These are phyloP conservation scores for Tenodera sinensis DNA, from an alignment of 2,888 invertebrate genomes.

Conservation along the genomic window DNA sequence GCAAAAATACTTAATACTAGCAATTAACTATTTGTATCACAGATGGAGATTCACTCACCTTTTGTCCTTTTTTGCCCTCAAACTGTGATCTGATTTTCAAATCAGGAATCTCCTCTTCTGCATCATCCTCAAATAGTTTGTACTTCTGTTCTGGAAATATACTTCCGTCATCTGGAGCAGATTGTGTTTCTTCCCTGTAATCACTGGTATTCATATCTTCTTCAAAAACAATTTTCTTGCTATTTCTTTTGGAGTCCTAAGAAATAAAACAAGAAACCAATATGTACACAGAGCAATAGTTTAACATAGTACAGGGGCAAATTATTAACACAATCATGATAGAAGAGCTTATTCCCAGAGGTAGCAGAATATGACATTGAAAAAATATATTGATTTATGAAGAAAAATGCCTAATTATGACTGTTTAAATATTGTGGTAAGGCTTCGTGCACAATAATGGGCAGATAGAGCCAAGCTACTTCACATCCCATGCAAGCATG, in stretches of 20 bases:
- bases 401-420: too few species aligned
- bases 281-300: too few species aligned
- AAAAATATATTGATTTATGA: too few species aligned
- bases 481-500: too few species aligned
- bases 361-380: too few species aligned
- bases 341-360: too few species aligned
- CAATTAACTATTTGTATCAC: too few species aligned
- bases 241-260: not conserved
- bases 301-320: too few species aligned
- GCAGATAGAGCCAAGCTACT: too few species aligned
- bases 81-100: conserved; percentile 64
- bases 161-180: conserved; percentile 44
- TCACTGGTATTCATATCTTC: conserved; percentile 46
- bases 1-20: not conserved
- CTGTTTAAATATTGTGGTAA: too few species aligned
- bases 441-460: too few species aligned
- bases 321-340: too few species aligned
- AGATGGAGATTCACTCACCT: conserved; percentile 44
- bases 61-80: conserved; percentile 61
- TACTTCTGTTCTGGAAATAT: not conserved
- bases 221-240: conserved; percentile 61
- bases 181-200: conserved; percentile 31
- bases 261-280: not conserved
- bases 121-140: conserved; percentile 36
- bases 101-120: conserved; percentile 51